phyloP scores from a whole-genome alignment of 2,113 vertebrate genomes.

The Calidris pygmaea region DNA sequence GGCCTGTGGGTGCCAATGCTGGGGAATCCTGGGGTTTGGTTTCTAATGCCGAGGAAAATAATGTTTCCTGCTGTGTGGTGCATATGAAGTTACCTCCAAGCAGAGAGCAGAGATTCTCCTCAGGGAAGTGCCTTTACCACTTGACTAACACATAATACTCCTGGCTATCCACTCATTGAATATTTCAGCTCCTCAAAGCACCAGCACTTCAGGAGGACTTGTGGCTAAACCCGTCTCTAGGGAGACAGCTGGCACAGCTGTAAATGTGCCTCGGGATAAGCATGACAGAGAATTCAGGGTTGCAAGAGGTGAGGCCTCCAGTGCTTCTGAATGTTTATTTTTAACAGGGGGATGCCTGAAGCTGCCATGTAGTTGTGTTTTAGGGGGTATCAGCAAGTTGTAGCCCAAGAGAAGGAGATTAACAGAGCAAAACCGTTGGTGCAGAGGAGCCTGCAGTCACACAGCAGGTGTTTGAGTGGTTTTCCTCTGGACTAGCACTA shows the following conservation, averaged over 20 bases:
- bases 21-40: not conserved
- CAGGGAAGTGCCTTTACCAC: not conserved
- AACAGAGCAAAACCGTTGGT: not conserved
- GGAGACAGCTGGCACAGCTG: not conserved
- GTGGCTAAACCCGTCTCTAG: not conserved
- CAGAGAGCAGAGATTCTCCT: not conserved
- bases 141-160: not conserved
- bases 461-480: not conserved
- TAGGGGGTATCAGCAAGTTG: not conserved
- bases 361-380: not conserved
- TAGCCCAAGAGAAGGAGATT: not conserved
- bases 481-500: not conserved
- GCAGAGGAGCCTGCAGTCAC: not conserved
- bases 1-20: not conserved
- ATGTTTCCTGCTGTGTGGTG: not conserved
- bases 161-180: not conserved
- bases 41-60: not conserved
- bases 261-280: rapidly evolving
- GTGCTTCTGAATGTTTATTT: not conserved
- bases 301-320: not conserved
- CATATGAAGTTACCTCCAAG: not conserved
- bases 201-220: not conserved
- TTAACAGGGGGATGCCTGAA: not conserved
- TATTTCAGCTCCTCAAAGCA: not conserved
- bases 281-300: not conserved